Evolutionary conservation across 2,888 invertebrate genomes (phyloP), one percentile per base, ranked within the genome.

Genomic region (Harpalus rubripes): DNA sequence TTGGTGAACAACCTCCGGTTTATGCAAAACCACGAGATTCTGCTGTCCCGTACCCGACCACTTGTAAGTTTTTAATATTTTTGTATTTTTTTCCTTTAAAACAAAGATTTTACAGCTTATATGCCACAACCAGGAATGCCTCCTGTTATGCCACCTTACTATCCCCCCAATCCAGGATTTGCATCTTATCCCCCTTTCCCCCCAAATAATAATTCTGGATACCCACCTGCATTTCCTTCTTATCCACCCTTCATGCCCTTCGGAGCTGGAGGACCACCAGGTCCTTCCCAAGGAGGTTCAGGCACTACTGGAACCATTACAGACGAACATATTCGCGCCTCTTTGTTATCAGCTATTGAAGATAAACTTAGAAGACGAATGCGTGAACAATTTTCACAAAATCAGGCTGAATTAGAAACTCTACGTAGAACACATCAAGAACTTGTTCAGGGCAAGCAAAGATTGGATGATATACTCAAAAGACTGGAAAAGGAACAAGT

Each of bases 1-100:
- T 99, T 92, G 97, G 98, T 52, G 98, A 99, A 87, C 94, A 96
- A 88, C 99, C 99, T 83, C 99, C 99, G 1, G 98, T 99, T 4
- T 97, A 95, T 91, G 94, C 97, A 0, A 96, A 94, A 90, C 93
- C 94, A 16, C 94, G 94, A 86, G 93, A 89, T 39, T 88, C 88
- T 68, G 88, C 91, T 0, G 89, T 92, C 4, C 93, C 94, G 52
- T 94, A 95, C 88, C 94, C 94, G 41, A 87, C 91, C 59, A 92
- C 92, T 88, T 88, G 93, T 93, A 88, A 91, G 91, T 90, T 84
- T 78, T n/a, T 5, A 12, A 16, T 22, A 18, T 1, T 2, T 2
- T 58, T 72, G 5, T 8, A 41, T 39, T 15, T 18, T 56, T 22
- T 18, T 56, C 39, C 22, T 32, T 32, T 32, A 32, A 32, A 32